Evolutionary conservation across 2,797 vertebrate genomes (phyloP).

Genomic region (Gymnodraco acuticeps): DNA sequence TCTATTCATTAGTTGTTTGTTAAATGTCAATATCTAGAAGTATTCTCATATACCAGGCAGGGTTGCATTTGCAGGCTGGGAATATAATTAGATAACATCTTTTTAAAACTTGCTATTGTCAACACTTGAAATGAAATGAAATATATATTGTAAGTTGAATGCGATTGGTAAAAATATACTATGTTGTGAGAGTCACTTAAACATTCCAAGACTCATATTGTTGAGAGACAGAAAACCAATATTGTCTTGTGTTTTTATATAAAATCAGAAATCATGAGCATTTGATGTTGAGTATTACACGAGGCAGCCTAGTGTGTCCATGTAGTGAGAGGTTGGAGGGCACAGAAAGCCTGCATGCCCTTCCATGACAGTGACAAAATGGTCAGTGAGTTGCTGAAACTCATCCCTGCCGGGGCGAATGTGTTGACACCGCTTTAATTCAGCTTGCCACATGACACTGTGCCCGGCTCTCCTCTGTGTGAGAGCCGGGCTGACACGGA

Average conservation of each 20-base stretch:
- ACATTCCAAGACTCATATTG: background rate
- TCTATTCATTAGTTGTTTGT: too few relatives aligned
- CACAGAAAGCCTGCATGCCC: conserved; percentile 21
- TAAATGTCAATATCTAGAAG: too few relatives aligned
- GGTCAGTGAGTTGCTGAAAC: conserved; percentile 79
- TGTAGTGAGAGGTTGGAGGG: conserved; percentile 3
- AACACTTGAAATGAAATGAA: background rate
- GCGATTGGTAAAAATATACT: background rate
- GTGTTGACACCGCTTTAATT: conserved; percentile 85
- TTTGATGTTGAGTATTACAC: background rate
- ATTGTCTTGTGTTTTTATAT: background rate
- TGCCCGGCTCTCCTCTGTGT: conserved; percentile 41
- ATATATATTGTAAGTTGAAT: background rate
- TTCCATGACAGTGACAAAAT: conserved; percentile 65
- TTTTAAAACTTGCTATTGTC: background rate
- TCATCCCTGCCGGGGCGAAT: conserved; percentile 74
- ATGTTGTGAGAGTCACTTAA: background rate
- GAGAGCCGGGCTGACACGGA: conserved; percentile 44
- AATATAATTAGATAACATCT: background rate
- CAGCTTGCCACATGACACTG: conserved; percentile 77
- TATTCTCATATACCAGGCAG: background rate
- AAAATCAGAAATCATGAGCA: background rate
- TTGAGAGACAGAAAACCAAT: background rate
- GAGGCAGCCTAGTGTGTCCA: background rate
- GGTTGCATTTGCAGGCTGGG: background rate